Conservation (phyloP, 2,797 vertebrate genomes). For the Neoniphon sammara region DNA sequence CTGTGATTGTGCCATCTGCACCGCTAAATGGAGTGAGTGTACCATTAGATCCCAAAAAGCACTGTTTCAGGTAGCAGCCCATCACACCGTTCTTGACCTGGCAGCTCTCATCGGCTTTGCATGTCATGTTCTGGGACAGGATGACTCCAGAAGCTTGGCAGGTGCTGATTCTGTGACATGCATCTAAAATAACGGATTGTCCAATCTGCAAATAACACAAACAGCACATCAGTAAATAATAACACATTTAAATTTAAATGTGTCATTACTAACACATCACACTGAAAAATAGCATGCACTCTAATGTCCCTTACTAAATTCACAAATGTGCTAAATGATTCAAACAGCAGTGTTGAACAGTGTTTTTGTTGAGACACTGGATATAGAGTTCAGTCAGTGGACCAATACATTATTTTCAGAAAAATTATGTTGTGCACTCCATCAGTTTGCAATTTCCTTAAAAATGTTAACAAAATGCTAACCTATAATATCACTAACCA, state of each 20-base stretch:
- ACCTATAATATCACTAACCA: too few relatives aligned
- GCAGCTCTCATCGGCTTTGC: constrained; percentile 75
- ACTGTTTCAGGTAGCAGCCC: constrained; percentile 74
- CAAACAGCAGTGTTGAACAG: too few relatives aligned
- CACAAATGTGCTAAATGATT: background rate
- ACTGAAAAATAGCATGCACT: too few relatives aligned
- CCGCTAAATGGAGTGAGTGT: constrained; percentile 78
- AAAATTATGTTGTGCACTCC: too few relatives aligned
- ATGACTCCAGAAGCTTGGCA: constrained; percentile 57
- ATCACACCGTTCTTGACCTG: constrained; percentile 54
- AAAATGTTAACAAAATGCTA: too few relatives aligned
- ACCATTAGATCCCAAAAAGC: constrained; percentile 59
- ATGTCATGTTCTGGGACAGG: constrained; percentile 46
- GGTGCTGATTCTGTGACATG: constrained; percentile 48
- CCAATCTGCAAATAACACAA: constrained; percentile 47
- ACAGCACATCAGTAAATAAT: background rate
- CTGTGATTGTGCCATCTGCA: constrained; percentile 71
- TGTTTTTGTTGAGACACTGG: too few relatives aligned
- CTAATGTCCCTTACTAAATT: background rate
- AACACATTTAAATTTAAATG: too few relatives aligned
- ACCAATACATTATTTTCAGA: too few relatives aligned
- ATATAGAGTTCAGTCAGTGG: too few relatives aligned
- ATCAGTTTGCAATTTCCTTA: too few relatives aligned
- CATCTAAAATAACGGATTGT: constrained; percentile 46
- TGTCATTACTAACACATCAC: too few relatives aligned